Base-by-base conservation (phyloP, 1,140 invertebrate species). In the Aleiodes sp. region DNA sequence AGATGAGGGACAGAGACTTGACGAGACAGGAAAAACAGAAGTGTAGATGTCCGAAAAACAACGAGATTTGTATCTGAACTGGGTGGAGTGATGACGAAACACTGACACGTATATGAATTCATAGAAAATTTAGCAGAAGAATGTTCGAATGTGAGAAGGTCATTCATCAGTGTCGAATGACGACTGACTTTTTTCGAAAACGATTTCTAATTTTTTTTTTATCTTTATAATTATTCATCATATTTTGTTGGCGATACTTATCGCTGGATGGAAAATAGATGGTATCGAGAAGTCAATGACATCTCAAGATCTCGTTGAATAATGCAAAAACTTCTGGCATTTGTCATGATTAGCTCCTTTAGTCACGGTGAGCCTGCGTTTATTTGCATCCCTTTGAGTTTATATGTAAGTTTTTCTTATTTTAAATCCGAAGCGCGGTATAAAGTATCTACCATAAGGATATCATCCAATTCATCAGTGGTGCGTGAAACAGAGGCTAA, bases 291-390 rank as follows among this genome's bases (percentile, higher is more conserved):
- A 52, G 46, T 24, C 46, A 52, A 9, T 21, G 21, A 52, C 46
- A 52, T 52, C 46, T 52, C 26, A 21, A 43, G 46, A 52, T 24
- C n/a, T n/a, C 16, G 46, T 52, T 52, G 46, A 52, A 52, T 52
- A 52, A 52, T 52, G 46, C 46, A 52, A 52, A 52, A 24, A 52
- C 46, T 4, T 52, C 46, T 52, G 28, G 28, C 82, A 83, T 84
- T 84, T 84, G 80, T 84, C 82, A 83, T 80, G 83, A 84, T 84
- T 84, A 84, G 81, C 77, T 77, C 76, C 78, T 83, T 84, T 84
- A 83, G 81, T 84, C 80, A 83, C 77, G 78, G 76, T 80, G 76
- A 79, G 75, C 77, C 75, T 66, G 70, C 76, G 70, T 77, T 79
- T 76, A 66, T 26, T 60, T 37, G 21, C 35, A 60, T 67, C 10